Percentiles rank a stretch among this genome's conserved stretches.
phyloP scores from a whole-genome alignment of 1,140 invertebrate genomes.

The Megathymus violae region DNA sequence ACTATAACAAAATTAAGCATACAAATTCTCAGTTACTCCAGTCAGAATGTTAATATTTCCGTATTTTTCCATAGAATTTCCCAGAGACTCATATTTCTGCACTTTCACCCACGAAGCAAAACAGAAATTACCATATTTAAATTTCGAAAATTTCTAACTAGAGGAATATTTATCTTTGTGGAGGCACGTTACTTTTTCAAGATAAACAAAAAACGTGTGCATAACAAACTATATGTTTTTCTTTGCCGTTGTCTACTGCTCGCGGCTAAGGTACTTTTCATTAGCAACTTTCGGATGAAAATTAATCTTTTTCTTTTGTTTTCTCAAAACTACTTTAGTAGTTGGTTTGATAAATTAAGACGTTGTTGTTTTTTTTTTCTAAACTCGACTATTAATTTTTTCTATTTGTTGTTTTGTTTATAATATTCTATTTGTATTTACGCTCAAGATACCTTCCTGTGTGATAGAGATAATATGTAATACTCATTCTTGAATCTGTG shows the following conservation, averaged over 20 bases:
- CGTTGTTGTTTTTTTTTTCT: too few species aligned
- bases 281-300: conserved; percentile 24
- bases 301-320: conserved; percentile 13
- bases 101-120: not conserved
- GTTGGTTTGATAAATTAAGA: conserved; percentile 7
- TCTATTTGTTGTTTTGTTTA: too few species aligned
- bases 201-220: not conserved
- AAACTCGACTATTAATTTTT: too few species aligned
- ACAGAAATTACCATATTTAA: conserved; percentile 22
- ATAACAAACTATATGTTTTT: conserved; percentile 5
- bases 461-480: too few species aligned
- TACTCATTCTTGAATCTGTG: too few species aligned
- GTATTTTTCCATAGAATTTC: not conserved
- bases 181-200: not conserved
- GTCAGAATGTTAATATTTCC: not conserved
- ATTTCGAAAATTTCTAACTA: conserved; percentile 10
- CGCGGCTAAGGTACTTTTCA: conserved; percentile 21
- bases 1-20: conserved; percentile 2
- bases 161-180: conserved; percentile 10
- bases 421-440: too few species aligned
- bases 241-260: not conserved
- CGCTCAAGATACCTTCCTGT: too few species aligned
- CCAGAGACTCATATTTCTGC: not conserved
- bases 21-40: not conserved
- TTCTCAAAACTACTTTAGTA: not conserved